phyloP scores from a whole-genome alignment of 2,888 invertebrate species.

The Nezara viridula region DNA sequence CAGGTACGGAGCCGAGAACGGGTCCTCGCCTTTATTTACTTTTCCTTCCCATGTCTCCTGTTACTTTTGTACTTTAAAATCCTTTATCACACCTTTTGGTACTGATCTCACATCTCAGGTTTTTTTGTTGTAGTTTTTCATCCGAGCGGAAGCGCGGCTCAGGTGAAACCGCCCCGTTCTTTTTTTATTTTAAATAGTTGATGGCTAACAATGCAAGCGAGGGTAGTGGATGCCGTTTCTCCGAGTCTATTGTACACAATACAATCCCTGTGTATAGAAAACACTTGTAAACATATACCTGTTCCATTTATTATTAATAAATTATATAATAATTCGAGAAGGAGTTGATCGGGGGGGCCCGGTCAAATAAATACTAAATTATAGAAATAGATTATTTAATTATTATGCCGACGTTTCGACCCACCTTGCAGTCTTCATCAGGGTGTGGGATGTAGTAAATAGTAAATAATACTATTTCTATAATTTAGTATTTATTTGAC shows the following conservation, averaged over 20 bases:
- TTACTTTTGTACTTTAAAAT: slow-evolving; percentile 48
- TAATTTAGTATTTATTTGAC: too few relatives aligned
- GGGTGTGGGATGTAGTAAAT: too few relatives aligned
- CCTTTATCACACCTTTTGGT: slow-evolving; percentile 48
- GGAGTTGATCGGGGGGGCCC: too few relatives aligned
- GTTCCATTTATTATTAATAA: too few relatives aligned
- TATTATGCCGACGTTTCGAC: too few relatives aligned
- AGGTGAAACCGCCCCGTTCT: slow-evolving; percentile 8
- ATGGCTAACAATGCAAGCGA: background rate
- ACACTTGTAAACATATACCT: background rate
- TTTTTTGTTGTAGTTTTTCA: slow-evolving; percentile 18
- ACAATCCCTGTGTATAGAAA: background rate
- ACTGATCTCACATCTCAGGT: slow-evolving; percentile 40
- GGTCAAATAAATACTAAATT: too few relatives aligned
- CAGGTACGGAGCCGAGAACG: background rate
- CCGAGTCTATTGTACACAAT: background rate
- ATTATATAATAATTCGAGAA: too few relatives aligned
- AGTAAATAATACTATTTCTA: too few relatives aligned
- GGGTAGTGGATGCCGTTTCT: background rate
- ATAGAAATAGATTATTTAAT: too few relatives aligned
- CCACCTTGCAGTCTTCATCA: too few relatives aligned
- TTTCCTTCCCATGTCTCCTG: slow-evolving; percentile 47
- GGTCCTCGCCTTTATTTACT: background rate
- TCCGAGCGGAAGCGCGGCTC: slow-evolving; percentile 38
- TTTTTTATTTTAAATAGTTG: slow-evolving; percentile 34